Evolutionary conservation across 2,888 invertebrate genomes (phyloP), one percentile per base, ranked within the genome.

Genomic region (Eupeodes luniger): DNA sequence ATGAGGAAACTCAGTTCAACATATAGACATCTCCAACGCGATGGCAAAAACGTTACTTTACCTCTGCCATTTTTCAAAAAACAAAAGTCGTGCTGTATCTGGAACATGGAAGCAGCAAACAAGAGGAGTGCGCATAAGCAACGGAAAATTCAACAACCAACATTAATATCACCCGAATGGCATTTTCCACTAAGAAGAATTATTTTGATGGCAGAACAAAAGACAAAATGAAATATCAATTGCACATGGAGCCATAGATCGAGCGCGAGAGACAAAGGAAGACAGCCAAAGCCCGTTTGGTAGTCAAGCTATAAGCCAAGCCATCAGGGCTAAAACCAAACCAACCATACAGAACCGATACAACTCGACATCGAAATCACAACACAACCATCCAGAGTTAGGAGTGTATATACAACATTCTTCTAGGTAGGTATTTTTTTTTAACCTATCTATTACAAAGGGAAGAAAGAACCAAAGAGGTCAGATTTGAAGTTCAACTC

Each of bases 401-500:
- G 40, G 9, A 40, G 40, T 40, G 40, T 1, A 40, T 40, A 40
- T 7, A 27, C 27, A 27, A 27, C 1, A 27, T 27, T 27, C 2
- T 27, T 27, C 27, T 27, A 47, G 47, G 47, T 47, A 47, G 47
- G 10, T 47, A 4, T 11, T 12, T 12, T 4, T 47, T 0, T 40
- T 40, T 40, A 11, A 47, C 10, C 27, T 27, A 27, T 27, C 27
- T 53, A 11, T n/a, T 19, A n/a, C 59, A 47, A 64, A 72, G 76
- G 62, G 14, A 82, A 62, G 6, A 64, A 49, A 53, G 34, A 67
- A 51, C 67, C 67, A n/a, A 69, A 78, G 70, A 87, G 86, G 83
- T 87, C 86, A 87, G 62, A 83, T 83, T 83, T 83, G 70, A 87
- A 79, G 83, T 87, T 87, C 83, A 87, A 79, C 70, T 80, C 79